Base-by-base conservation (phyloP, 2,888 invertebrate species). In the Trissonchulus sp. region DNA sequence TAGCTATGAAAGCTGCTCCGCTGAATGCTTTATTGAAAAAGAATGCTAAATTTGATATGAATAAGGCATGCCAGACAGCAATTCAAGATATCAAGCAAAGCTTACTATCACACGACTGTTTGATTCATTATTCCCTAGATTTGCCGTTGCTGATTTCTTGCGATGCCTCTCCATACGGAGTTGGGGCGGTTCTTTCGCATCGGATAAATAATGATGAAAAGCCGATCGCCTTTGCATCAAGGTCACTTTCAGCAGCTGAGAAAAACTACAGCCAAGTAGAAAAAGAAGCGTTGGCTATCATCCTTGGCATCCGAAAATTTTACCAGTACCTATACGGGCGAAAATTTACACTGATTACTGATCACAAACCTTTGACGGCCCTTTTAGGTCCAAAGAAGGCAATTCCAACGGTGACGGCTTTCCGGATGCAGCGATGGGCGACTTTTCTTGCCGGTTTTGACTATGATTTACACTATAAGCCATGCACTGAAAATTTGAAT, bases 341-440 rank as follows among this genome's bases (percentile, higher is more conserved):
- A 37, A 79, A 81, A 36, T 86, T 86, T 76, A 83, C 83, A 1
- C 77, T 86, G 23, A 63, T 81, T 3, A 86, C 85, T 0, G 85
- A 86, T 77, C 84, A 85, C 76, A 81, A 84, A 74, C 84, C 86
- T 0, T 76, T 87, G 3, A 82, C 76, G 0, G 75, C 75, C 1
- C 77, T 82, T 18, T 78, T 82, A 23, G 78, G 79, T 48, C 79
- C 80, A 3, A 79, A 79, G 68, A 79, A 63, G 68, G 79, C 78
- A 8, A 76, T 80, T 30, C 80, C 80, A 37, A 75, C 79, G 28
- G 75, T 80, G 71, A 79, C 81, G 34, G 80, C 82, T 28, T 77
- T 77, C 2, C 74, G 80, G 30, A 75, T 82, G 33, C 80, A 81
- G 68, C 28, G 80, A 68, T 83, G 81, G 80, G 79, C 78, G 3